A percentile compares a stretch with the other conserved stretches of the same genome.
Evolutionary conservation across 2,797 vertebrate genomes (phyloP).

Genomic region (Astyanax mexicanus): DNA sequence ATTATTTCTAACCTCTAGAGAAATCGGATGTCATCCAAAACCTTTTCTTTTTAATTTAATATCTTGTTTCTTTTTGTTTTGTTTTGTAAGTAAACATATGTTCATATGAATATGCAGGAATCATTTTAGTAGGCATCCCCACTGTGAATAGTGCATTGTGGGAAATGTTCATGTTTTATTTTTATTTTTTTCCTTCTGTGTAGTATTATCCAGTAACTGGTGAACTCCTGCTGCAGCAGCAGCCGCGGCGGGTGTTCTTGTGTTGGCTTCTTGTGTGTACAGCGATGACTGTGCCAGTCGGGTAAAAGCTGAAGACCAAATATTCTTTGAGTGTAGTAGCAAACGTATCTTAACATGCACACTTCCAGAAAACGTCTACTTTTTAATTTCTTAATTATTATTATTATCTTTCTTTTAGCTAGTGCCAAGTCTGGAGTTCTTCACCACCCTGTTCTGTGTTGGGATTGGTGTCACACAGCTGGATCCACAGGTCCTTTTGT

Average conservation of each 20-base stretch:
- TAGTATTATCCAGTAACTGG: conserved; percentile 49
- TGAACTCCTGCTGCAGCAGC: conserved; percentile 51
- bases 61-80: conserved; percentile 69
- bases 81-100: conserved; percentile 65
- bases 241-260: conserved; percentile 49
- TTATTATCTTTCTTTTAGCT: conserved; percentile 10
- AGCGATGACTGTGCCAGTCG: conserved; percentile 56
- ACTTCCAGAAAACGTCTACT: neutral
- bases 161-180: conserved; percentile 34
- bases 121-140: conserved; percentile 57
- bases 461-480: neutral
- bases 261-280: conserved; percentile 64
- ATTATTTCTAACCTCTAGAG: conserved; percentile 83
- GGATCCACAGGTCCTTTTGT: conserved; percentile 62
- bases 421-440: neutral
- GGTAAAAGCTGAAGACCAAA: conserved; percentile 72
- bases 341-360: conserved; percentile 52
- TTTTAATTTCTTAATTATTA: conserved; percentile 10
- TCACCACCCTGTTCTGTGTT: neutral
- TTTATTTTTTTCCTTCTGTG: conserved; percentile 52
- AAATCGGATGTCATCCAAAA: conserved; percentile 78
- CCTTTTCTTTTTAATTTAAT: conserved; percentile 79
- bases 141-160: conserved; percentile 55
- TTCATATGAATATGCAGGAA: conserved; percentile 74
- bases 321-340: conserved; percentile 64